Evolutionary conservation across 1,140 invertebrate genomes (phyloP).

Genomic region (Telenomus remus): DNA sequence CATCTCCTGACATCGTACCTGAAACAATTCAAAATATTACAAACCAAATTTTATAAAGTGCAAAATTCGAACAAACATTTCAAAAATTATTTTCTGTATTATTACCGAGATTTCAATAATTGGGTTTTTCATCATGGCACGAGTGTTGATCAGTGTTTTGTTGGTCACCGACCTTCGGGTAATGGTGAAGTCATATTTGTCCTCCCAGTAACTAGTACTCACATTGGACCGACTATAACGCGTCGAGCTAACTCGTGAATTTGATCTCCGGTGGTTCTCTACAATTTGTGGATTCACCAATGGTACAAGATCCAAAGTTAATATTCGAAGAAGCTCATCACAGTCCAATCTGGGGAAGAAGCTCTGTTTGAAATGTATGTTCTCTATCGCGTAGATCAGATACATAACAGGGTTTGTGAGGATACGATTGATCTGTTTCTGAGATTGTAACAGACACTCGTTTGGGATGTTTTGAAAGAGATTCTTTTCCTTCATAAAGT

Average conservation of each 20-base stretch:
- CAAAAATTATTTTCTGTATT: no score
- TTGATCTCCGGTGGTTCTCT: background rate
- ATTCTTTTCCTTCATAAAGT: constrained; percentile 84
- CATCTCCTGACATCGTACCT: constrained; percentile 66
- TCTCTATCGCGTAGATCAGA: constrained; percentile 80
- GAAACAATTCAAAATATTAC: constrained; percentile 28
- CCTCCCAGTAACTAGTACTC: constrained; percentile 65
- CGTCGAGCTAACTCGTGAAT: no score
- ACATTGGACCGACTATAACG: no score
- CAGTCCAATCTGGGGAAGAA: constrained; percentile 82
- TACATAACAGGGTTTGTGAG: constrained; percentile 83
- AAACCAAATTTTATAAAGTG: no score
- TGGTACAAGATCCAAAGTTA: constrained; percentile 70
- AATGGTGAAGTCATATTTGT: constrained; percentile 60
- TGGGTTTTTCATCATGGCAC: constrained; percentile 55
- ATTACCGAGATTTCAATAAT: constrained; percentile 69
- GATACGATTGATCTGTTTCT: constrained; percentile 81
- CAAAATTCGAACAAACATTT: no score
- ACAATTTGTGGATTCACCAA: constrained; percentile 66
- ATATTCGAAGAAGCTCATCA: constrained; percentile 78
- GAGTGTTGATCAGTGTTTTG: constrained; percentile 61
- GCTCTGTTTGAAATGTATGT: constrained; percentile 78
- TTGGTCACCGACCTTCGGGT: constrained; percentile 39
- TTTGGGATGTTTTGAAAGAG: constrained; percentile 82
- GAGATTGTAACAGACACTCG: constrained; percentile 79